These are phyloP conservation scores for Galaxea fascicularis DNA, from an alignment of 92 coral and sea anemone species.

Conservation along the genomic window DNA sequence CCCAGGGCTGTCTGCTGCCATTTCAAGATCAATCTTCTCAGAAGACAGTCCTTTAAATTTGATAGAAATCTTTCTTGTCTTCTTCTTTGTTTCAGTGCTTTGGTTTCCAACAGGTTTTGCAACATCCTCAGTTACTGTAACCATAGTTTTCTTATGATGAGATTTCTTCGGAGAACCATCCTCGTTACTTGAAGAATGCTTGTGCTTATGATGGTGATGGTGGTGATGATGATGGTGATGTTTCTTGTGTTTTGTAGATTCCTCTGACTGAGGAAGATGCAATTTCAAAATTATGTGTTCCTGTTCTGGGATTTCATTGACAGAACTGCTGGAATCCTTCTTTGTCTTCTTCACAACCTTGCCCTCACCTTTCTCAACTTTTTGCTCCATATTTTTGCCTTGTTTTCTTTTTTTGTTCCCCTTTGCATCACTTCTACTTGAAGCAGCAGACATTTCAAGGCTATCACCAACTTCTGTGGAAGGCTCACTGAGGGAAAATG, in stretches of 20 bases:
- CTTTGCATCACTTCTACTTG: neutral
- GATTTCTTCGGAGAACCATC: constrained; percentile 40
- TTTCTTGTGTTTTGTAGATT: constrained; percentile 50
- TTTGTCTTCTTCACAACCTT: constrained; percentile 70
- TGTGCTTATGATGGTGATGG: constrained; percentile 47
- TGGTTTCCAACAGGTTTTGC: constrained; percentile 9
- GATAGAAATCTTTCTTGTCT: constrained; percentile 71
- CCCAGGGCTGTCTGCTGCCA: constrained; percentile 30
- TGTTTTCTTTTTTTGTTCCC: constrained; percentile 17
- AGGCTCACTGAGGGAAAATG: constrained; percentile 21
- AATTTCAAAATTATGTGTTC: constrained; percentile 92
- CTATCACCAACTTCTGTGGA: constrained; percentile 2
- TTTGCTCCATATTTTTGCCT: constrained; percentile 13
- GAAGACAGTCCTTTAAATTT: constrained; percentile 82
- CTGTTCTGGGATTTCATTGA: constrained; percentile 69
- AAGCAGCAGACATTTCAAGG: neutral
- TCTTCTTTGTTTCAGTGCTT: constrained; percentile 29
- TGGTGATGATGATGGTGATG: constrained; percentile 46
- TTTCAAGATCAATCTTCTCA: constrained; percentile 49
- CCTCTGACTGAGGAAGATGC: constrained; percentile 80
- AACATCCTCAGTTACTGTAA: constrained; percentile 24
- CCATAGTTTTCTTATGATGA: constrained; percentile 33
- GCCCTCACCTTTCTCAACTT: constrained; percentile 22
- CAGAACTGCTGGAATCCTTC: constrained; percentile 65
- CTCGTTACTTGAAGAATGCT: constrained; percentile 53